Conservation (phyloP, 2,797 vertebrate species). For the Danio tinwini region DNA sequence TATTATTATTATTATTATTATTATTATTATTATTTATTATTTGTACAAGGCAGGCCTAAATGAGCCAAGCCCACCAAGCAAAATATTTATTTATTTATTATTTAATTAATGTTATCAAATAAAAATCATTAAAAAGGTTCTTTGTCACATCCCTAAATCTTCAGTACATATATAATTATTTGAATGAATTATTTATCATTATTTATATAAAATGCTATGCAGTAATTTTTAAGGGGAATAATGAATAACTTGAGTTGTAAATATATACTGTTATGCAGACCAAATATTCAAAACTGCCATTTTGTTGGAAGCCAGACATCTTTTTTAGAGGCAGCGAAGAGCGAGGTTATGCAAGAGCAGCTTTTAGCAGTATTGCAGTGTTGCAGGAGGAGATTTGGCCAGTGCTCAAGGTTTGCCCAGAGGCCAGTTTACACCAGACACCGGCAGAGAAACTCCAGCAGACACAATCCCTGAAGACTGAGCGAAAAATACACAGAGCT, state of each 20-base stretch:
- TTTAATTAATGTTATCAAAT: too few relatives aligned
- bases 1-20: too few relatives aligned
- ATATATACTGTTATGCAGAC: neutral
- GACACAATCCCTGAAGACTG: slow-evolving; percentile 7
- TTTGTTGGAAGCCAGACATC: neutral
- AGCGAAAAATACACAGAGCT: neutral
- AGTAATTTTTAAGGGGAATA: neutral
- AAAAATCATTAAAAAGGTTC: too few relatives aligned
- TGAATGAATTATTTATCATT: neutral
- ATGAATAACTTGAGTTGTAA: neutral
- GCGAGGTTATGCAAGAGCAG: slow-evolving; percentile 1
- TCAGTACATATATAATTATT: too few relatives aligned
- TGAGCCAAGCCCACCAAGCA: too few relatives aligned
- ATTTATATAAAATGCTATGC: neutral
- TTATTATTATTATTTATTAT: too few relatives aligned
- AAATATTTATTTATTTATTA: too few relatives aligned
- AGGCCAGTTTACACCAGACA: slow-evolving; percentile 45
- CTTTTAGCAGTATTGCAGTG: neutral
- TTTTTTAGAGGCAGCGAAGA: slow-evolving; percentile 1
- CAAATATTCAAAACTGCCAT: neutral
- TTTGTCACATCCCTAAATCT: too few relatives aligned
- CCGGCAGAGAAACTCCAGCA: slow-evolving; percentile 4
- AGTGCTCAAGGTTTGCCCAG: slow-evolving; percentile 53
- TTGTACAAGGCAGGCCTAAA: too few relatives aligned
- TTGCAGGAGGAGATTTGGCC: slow-evolving; percentile 29